Base-by-base conservation (phyloP, 2,888 invertebrate species). In the Smittia aterrima region DNA sequence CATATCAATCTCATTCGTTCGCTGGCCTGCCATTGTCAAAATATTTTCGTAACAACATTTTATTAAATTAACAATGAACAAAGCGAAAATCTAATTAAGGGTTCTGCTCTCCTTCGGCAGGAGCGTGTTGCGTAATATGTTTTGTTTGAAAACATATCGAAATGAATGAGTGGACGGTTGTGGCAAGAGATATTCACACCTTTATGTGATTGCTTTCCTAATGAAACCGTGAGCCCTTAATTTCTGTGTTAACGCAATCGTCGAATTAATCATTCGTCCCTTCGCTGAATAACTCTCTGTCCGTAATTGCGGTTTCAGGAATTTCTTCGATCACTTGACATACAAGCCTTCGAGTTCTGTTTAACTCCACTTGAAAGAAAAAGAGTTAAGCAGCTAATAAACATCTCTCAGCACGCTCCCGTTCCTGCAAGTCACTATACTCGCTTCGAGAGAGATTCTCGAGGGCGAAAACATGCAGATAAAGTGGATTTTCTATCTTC, bases 311-410 rank as follows among this genome's bases (percentile, higher is more conserved):
- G 18, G 58, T 18, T 22, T 47, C 3, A n/a, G 58, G 13, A 58
- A 58, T 24, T 58, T 22, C 13, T n/a, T n/a, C n/a, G n/a, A n/a
- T n/a, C n/a, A n/a, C n/a, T n/a, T n/a, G n/a, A n/a, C n/a, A n/a
- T n/a, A n/a, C 13, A 16, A 53, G 53, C 9, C 18, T n/a, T 53
- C 13, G 16, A 53, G 13, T 53, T n/a, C 53, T 2, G 18, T 22
- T 22, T 20, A 58, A 22, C 3, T 22, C 7, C 20, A 58, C 58
- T 58, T 58, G 47, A 16, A 7, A 47, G 41, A 32, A 32, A 41
- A 68, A 68, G 47, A 68, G 68, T 47, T 68, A 47, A 68, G 22
- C 40, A 47, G 68, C 68, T 47, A 68, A 68, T 68, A 68, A 68
- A 68, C 68, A 68, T 41, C 22, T 47, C 47, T 47, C 68, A 68